These are phyloP conservation scores for Ryuthela nishihirai DNA, from an alignment of 2,888 invertebrate genomes.

Conservation along the genomic window DNA sequence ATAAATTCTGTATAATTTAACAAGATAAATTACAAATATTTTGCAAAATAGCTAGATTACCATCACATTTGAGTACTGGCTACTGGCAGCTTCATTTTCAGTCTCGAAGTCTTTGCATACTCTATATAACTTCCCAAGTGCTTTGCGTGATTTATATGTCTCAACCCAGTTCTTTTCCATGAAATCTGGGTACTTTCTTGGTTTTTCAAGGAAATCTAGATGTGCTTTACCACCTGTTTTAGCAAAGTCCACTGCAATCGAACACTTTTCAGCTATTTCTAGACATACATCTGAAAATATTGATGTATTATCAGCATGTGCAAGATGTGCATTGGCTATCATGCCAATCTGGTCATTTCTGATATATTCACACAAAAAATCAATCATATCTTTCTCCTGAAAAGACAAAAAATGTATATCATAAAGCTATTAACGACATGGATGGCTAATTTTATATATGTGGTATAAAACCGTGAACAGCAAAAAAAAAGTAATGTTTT, in stretches of 20 bases:
- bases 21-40: too few species aligned
- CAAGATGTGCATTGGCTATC: constrained; percentile 47
- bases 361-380: constrained; percentile 48
- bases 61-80: constrained; percentile 2
- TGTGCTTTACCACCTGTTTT: constrained; percentile 46
- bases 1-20: too few species aligned
- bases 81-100: not conserved
- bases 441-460: too few species aligned
- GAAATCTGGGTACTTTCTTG: constrained; percentile 39
- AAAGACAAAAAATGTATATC: constrained; percentile 8
- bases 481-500: too few species aligned
- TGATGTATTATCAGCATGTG: constrained; percentile 45
- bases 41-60: too few species aligned
- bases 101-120: constrained; percentile 22
- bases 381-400: constrained; percentile 44
- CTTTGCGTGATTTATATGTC: constrained; percentile 44
- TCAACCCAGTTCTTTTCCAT: constrained; percentile 42
- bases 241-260: constrained; percentile 47
- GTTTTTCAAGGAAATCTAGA: constrained; percentile 5
- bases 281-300: constrained; percentile 43
- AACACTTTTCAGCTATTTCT: constrained; percentile 41
- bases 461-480: too few species aligned
- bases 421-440: too few species aligned
- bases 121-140: constrained; percentile 47
- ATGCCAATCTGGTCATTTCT: constrained; percentile 47